Percentiles rank a stretch among this genome's conserved stretches.
phyloP scores from a whole-genome alignment of 2,888 invertebrate species.

The Kuschelorhynchus macadamiae region DNA sequence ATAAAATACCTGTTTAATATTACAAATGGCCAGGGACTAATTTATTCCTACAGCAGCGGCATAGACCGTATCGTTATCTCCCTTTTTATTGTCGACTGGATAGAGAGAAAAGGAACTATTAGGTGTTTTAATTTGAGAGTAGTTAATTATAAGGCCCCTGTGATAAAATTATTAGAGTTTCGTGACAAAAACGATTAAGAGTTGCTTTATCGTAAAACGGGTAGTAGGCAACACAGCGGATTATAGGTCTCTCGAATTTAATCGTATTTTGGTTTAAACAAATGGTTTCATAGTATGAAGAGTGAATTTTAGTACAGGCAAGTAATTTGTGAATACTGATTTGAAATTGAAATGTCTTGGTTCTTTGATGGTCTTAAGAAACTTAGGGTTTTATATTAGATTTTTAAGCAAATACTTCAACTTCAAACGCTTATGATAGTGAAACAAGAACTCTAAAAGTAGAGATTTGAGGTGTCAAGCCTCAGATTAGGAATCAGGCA shows the following conservation, averaged over 20 bases:
- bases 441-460: no score
- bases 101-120: conserved; percentile 16
- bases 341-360: no score
- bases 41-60: conserved; percentile 20
- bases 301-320: no score
- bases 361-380: no score
- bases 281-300: no score
- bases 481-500: no score
- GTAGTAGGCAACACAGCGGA: conserved; percentile 21
- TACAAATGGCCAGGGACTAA: conserved; percentile 40
- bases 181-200: conserved; percentile 59
- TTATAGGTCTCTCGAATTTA: conserved; percentile 24
- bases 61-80: conserved; percentile 12
- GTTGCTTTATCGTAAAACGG: conserved; percentile 19
- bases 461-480: no score
- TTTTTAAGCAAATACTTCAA: no score
- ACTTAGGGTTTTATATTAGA: no score
- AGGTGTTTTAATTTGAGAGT: conserved; percentile 33
- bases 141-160: conserved; percentile 58
- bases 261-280: no score
- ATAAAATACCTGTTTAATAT: conserved; percentile 42
- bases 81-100: not conserved
- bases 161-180: conserved; percentile 56
- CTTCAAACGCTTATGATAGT: no score
- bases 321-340: no score